A percentile compares a stretch with the other conserved stretches of the same genome.
Evolutionary conservation across 2,113 vertebrate genomes (phyloP).

Genomic region (Microtus oregoni): DNA sequence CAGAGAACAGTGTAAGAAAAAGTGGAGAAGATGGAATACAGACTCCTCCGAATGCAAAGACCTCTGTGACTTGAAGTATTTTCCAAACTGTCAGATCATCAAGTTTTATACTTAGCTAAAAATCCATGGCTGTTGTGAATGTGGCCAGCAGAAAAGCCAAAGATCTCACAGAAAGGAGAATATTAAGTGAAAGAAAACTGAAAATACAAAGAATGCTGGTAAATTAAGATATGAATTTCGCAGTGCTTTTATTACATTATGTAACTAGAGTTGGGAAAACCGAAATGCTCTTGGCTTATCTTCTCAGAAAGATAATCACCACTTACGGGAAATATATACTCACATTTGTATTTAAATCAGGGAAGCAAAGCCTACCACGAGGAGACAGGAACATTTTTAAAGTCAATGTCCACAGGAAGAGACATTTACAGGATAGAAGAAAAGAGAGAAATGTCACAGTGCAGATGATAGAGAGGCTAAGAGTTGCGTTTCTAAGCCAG

Average conservation of each 20-base stretch:
- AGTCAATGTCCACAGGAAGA: not conserved
- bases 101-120: not conserved
- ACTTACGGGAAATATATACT: not conserved
- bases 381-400: constrained; percentile 13
- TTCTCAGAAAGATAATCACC: not conserved
- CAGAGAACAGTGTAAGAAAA: not conserved
- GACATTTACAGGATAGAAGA: not conserved
- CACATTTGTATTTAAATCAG: not conserved
- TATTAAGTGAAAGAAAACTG: constrained; percentile 5
- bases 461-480: not conserved
- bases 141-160: not conserved
- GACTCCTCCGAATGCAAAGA: not conserved
- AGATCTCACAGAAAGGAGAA: not conserved
- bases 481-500: not conserved
- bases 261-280: constrained; percentile 33
- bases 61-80: not conserved
- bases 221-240: not conserved
- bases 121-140: not conserved
- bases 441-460: not conserved
- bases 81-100: not conserved
- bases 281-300: not conserved
- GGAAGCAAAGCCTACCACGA: constrained; percentile 8
- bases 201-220: not conserved
- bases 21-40: rapidly evolving
- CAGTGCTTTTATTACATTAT: constrained; percentile 1